A percentile compares a stretch with the other conserved stretches of the same genome.
Evolutionary conservation across 1,140 invertebrate genomes (phyloP).

Genomic region (Sarcophaga peregrina): DNA sequence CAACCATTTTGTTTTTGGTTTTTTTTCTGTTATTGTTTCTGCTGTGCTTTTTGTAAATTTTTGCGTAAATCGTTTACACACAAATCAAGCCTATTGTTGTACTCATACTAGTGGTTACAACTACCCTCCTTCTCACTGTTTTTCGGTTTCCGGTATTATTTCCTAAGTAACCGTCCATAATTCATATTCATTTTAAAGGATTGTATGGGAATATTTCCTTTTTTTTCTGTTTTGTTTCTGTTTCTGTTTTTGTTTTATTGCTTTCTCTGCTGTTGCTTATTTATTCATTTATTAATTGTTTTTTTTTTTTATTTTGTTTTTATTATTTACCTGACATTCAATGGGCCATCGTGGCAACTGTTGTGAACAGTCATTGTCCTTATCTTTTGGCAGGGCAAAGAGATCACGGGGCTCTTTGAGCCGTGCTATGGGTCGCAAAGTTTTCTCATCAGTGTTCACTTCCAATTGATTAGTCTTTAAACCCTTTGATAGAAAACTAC

Average conservation of each 20-base stretch:
- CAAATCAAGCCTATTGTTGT: not conserved
- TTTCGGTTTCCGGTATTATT: not conserved
- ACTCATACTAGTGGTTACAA: not conserved
- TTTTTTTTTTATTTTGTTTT: slow-evolving; percentile 12
- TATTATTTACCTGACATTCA: slow-evolving; percentile 80
- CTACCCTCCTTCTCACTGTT: not conserved
- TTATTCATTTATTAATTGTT: not conserved
- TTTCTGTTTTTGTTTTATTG: not conserved
- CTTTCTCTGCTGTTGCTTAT: not conserved
- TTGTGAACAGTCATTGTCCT: slow-evolving; percentile 74
- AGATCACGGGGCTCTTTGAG: slow-evolving; percentile 76
- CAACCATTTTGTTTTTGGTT: not conserved
- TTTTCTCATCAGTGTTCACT: slow-evolving; percentile 74
- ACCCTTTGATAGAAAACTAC: slow-evolving; percentile 64
- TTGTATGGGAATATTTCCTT: not conserved
- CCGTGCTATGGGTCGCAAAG: slow-evolving; percentile 72
- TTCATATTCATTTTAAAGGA: not conserved
- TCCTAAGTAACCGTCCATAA: not conserved
- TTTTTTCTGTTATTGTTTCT: not conserved
- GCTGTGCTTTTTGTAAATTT: not conserved
- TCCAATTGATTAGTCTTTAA: slow-evolving; percentile 76
- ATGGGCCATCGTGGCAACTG: slow-evolving; percentile 87
- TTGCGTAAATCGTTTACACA: slow-evolving; percentile 4
- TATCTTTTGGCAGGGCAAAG: slow-evolving; percentile 75
- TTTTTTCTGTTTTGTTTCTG: not conserved